Evolutionary conservation across 1,140 invertebrate species (phyloP), one percentile per base, ranked within the genome.

Genomic region (Magallana gigas): DNA sequence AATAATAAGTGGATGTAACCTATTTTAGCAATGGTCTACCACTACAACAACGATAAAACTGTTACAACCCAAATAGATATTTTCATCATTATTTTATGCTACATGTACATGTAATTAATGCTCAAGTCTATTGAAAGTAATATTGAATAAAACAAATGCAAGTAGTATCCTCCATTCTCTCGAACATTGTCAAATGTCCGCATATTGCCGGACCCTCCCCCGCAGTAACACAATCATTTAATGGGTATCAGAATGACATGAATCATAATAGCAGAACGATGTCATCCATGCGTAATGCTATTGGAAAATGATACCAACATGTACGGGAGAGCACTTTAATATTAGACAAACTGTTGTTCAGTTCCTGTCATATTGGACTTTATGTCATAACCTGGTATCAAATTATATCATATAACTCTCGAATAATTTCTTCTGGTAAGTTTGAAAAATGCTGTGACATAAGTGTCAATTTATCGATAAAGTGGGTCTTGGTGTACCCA

Each of bases 251-350:
- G 18, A 7, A 8, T 64, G 60, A 64, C 18, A 64, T n/a, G 18
- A 1, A 18, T 64, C 60, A 64, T 64, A 18, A 7, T 7, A 64
- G 60, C 60, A 14, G 7, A 64, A n/a, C 18, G 14, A n/a, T 16
- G 18, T 18, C 60, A 64, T 16, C 16, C 8, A 18, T n/a, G 16
- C 16, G 6, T 14, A 16, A 64, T 64, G 18, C 8, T 64, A 18
- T 16, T 64, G 60, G 60, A 64, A 64, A 64, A 64, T 8, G 60
- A 64, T 64, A 18, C 60, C 60, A 64, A 64, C 60, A 64, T 64
- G 60, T 64, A 64, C 14, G 18, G 16, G 1, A 8, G 16, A 14
- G 5, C 36, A 48, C 36, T 64, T 16, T 16, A 64, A 64, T 6
- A 18, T 64, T 64, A 64, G 60, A 64, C 60, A 16, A 64, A 18